Evolutionary conservation across 2,888 invertebrate genomes (phyloP), one percentile per base, ranked within the genome.

Genomic region (Acrobeloides nanus): DNA sequence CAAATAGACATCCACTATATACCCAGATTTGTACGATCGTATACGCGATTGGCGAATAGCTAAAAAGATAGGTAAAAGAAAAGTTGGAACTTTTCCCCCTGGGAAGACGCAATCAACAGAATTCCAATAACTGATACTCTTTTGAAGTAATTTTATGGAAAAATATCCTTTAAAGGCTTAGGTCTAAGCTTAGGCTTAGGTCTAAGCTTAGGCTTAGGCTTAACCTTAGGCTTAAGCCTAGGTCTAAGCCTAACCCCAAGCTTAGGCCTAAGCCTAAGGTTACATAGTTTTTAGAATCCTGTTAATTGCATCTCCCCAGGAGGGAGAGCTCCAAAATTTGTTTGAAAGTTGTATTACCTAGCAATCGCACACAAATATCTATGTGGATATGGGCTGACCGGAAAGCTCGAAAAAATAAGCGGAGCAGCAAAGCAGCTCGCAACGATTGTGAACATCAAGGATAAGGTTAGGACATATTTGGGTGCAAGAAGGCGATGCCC

Each of bases 291-390:
- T 25, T 17, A 51, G 10, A n/a, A n/a, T n/a, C n/a, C n/a, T n/a
- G n/a, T n/a, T n/a, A n/a, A n/a, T n/a, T n/a, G n/a, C n/a, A n/a
- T n/a, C n/a, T n/a, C n/a, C n/a, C n/a, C n/a, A n/a, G n/a, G n/a
- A n/a, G n/a, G n/a, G n/a, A n/a, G n/a, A 46, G 4, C 10, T 15
- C 17, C 10, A n/a, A n/a, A n/a, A n/a, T n/a, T n/a, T n/a, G n/a
- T n/a, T n/a, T n/a, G n/a, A n/a, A n/a, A n/a, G n/a, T n/a, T n/a
- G n/a, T n/a, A n/a, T n/a, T 44, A 65, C 68, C 59, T 57, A 34
- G 62, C 68, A 29, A 69, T 64, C 8, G 57, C 66, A 44, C 69
- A 69, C n/a, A 69, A 42, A 46, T 66, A 69, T 31, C 69, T 61
- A 46, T 59, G 68, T 20, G 53, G 48, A 45, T 61, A 69, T 17